These are phyloP conservation scores for Gila orcuttii DNA, from an alignment of 2,113 vertebrate genomes.

Conservation along the genomic window DNA sequence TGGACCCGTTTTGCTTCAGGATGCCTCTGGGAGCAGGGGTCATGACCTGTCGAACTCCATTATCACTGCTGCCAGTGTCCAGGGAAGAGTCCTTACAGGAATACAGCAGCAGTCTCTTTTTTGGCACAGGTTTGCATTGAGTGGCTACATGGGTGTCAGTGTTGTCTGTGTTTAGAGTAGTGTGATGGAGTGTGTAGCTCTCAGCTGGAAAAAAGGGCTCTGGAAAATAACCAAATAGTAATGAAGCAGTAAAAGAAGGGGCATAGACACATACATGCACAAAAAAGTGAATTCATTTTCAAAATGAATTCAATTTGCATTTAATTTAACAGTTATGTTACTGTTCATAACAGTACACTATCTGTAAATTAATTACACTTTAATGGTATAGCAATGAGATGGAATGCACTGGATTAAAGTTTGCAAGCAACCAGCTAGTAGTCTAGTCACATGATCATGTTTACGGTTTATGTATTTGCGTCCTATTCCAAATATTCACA, in stretches of 20 bases:
- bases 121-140: slow-evolving; percentile 66
- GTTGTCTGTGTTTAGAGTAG: slow-evolving; percentile 59
- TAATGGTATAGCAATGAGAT: neutral
- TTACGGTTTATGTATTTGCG: neutral
- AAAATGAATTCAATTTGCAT: slow-evolving; percentile 27
- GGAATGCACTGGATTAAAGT: neutral
- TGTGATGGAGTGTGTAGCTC: slow-evolving; percentile 59
- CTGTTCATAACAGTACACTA: neutral
- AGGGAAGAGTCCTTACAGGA: slow-evolving; percentile 56
- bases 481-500: slow-evolving; percentile 31
- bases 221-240: slow-evolving; percentile 67
- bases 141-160: slow-evolving; percentile 41
- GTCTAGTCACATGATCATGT: neutral
- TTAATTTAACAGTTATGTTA: neutral
- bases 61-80: slow-evolving; percentile 55
- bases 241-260: slow-evolving; percentile 14
- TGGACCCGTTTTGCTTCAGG: slow-evolving; percentile 77
- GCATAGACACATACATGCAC: neutral
- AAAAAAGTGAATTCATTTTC: neutral
- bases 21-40: slow-evolving; percentile 70
- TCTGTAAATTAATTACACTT: neutral
- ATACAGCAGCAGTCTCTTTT: slow-evolving; percentile 71
- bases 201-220: slow-evolving; percentile 67
- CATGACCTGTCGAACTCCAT: slow-evolving; percentile 52
- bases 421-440: neutral